Conservation (phyloP, 2,888 invertebrate genomes). For the Dryobotodes eremita region DNA sequence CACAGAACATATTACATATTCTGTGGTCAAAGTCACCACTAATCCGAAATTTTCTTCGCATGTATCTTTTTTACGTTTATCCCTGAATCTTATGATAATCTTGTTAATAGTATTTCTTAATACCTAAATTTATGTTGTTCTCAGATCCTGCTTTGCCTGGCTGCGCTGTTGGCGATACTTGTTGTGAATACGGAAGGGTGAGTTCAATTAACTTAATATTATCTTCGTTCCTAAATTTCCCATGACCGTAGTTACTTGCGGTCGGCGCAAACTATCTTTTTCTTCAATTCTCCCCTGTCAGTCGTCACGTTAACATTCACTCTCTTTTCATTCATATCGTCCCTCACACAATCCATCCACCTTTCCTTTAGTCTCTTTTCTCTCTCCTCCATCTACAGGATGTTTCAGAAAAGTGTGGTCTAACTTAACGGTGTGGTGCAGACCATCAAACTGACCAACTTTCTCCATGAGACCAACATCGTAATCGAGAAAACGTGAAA, state of each 20-base stretch:
- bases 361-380: not conserved
- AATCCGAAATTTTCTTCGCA: not conserved
- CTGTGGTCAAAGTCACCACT: not conserved
- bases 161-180: conserved; percentile 72
- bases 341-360: not conserved
- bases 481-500: no score
- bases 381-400: no score
- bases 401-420: no score
- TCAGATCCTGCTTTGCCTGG: conserved; percentile 79
- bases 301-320: not conserved
- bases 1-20: not conserved
- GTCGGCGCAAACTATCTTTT: not conserved
- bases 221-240: not conserved
- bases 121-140: conserved; percentile 59
- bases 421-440: no score
- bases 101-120: not conserved
- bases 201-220: conserved; percentile 28
- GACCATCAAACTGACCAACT: no score
- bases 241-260: not conserved
- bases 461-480: no score
- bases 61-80: not conserved
- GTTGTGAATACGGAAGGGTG: conserved; percentile 77
- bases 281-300: not conserved
- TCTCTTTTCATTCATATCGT: not conserved
- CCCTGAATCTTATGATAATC: not conserved